These are phyloP conservation scores for Muntiacus reevesi DNA, from an alignment of 2,113 vertebrate genomes.

Conservation along the genomic window DNA sequence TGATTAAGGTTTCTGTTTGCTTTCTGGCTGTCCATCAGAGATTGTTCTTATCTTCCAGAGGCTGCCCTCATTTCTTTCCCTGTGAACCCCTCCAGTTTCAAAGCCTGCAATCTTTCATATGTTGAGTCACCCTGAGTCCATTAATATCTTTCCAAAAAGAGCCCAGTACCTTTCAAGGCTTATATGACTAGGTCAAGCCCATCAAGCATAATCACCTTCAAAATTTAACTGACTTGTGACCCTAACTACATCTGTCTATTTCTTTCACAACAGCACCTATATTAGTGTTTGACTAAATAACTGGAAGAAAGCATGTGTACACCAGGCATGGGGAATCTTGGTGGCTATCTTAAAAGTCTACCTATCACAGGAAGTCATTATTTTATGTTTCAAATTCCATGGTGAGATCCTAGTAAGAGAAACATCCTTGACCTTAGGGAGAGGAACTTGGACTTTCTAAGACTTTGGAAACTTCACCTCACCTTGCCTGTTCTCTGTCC, in stretches of 20 bases:
- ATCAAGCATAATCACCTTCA: not conserved
- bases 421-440: not conserved
- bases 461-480: not conserved
- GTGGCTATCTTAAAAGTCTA: not conserved
- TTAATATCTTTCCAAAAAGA: not conserved
- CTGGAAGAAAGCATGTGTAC: not conserved
- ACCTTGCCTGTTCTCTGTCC: not conserved
- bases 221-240: not conserved
- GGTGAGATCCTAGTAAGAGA: not conserved
- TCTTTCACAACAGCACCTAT: not conserved
- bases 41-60: not conserved
- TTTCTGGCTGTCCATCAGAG: not conserved
- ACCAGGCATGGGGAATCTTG: not conserved
- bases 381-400: not conserved
- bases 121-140: not conserved
- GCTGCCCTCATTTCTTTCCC: not conserved
- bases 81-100: not conserved
- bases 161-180: not conserved
- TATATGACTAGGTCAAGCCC: not conserved
- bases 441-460: constrained; percentile 3
- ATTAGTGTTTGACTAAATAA: not conserved
- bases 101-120: not conserved
- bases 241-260: not conserved
- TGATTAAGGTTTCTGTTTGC: not conserved
- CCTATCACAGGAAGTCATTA: not conserved